Percentiles rank a stretch among this genome's conserved stretches.
These are phyloP conservation scores for Drosophila ohnishii DNA, from an alignment of 1,140 invertebrate genomes.

Conservation along the genomic window DNA sequence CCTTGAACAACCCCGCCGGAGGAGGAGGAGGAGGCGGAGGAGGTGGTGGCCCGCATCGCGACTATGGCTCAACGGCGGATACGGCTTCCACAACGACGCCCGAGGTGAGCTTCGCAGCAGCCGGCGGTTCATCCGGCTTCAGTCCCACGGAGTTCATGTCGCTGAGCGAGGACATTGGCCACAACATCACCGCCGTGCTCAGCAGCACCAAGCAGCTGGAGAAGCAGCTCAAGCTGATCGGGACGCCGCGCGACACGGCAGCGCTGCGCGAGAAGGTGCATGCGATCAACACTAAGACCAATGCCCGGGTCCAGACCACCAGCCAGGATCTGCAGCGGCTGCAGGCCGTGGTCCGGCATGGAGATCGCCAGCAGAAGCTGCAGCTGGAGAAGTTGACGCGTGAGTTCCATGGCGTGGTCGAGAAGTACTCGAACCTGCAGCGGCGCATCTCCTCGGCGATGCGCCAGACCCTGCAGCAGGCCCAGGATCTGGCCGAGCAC, in stretches of 20 bases:
- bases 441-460: conserved; percentile 91
- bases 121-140: conserved; percentile 84
- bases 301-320: conserved; percentile 89
- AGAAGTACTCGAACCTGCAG: conserved; percentile 90
- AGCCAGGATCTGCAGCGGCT: conserved; percentile 89
- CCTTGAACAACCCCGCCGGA: conserved; percentile 67
- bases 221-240: conserved; percentile 89
- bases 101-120: conserved; percentile 85
- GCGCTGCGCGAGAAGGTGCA: conserved; percentile 84
- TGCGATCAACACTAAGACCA: conserved; percentile 90
- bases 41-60: conserved; percentile 71
- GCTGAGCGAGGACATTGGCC: conserved; percentile 89
- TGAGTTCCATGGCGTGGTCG: conserved; percentile 91
- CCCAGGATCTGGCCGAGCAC: conserved; percentile 81
- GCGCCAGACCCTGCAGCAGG: conserved; percentile 87
- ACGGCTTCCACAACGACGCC: conserved; percentile 83
- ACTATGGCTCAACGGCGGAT: conserved; percentile 83
- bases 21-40: conserved; percentile 19
- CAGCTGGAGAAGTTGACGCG: conserved; percentile 92
- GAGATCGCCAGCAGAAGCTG: conserved; percentile 91
- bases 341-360: conserved; percentile 86
- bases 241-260: conserved; percentile 89
- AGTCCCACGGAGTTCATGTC: conserved; percentile 90
- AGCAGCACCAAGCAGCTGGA: conserved; percentile 88
- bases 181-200: conserved; percentile 91